Evolutionary conservation across 2,797 vertebrate species (phyloP), one percentile per base, ranked within the genome.

Genomic region (Sorex maritimensis): DNA sequence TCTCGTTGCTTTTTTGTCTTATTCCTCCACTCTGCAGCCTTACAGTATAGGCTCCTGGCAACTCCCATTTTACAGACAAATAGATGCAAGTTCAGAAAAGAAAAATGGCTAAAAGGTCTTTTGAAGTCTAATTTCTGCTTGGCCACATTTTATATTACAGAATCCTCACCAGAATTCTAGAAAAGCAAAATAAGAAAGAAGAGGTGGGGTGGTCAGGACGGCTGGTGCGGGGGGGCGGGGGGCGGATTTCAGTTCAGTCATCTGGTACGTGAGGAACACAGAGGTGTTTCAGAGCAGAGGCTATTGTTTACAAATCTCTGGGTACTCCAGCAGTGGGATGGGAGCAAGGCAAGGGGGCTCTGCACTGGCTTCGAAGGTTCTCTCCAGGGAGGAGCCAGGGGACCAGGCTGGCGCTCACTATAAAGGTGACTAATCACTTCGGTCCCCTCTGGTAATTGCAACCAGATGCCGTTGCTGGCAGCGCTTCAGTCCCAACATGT

Each of bases 401-500:
- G 95, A 97, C 95, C 94, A 17, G 92, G 93, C 95, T 97, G 96
- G 96, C 96, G 96, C 96, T 96, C 93, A 93, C 96, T 96, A 96
- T 94, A 97, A 94, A 95, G 92, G 95, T 97, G 97, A 97, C 97
- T 96, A 97, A 97, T 97, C 96, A 96, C 97, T 97, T 96, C 73
- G 73, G 97, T 97, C 93, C 96, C 96, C 96, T 95, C 94, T 96
- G 90, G 96, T 97, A 97, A 97, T 97, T 96, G 91, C 94, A 97
- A 96, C 96, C 95, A 97, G 96, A 97, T 97, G 95, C 96, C 94
- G 93, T 92, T 1, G 72, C 94, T 97, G 97, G 97, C 96, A 96
- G 71, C 0, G 34, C 92, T 95, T 96, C 95, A 97, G 92, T 95
- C 95, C 95, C 95, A 94, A 96, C 95, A 95, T 97, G 96, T 97